Percentiles rank a stretch among this genome's conserved stretches.
Conservation (phyloP, 2,888 invertebrate species). For the Limenitis camilla region DNA sequence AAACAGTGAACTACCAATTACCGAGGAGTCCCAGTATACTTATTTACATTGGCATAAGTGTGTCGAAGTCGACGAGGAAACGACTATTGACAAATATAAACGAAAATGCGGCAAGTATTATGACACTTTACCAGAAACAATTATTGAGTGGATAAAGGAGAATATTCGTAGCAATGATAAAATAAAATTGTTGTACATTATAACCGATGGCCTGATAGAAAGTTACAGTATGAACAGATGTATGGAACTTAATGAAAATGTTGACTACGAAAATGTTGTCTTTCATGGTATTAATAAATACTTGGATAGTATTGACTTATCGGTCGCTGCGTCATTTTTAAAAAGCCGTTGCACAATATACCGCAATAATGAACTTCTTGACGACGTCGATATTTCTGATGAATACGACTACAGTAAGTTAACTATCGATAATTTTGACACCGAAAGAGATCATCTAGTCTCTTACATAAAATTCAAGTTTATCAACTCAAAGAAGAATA, state of each 20-base stretch:
- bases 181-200: conserved; percentile 33
- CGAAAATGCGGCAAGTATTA: not conserved
- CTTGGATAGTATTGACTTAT: conserved; percentile 24
- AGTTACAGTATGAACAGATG: too few species aligned
- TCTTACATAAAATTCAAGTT: conserved; percentile 40
- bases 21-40: conserved; percentile 25
- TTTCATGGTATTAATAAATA: conserved; percentile 30
- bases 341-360: conserved; percentile 31
- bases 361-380: conserved; percentile 29
- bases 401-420: conserved; percentile 36
- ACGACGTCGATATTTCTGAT: conserved; percentile 32
- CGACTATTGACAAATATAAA: conserved; percentile 14
- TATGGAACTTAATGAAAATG: conserved; percentile 24
- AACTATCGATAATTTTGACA: conserved; percentile 30
- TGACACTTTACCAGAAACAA: conserved; percentile 22
- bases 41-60: conserved; percentile 34
- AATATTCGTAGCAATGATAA: conserved; percentile 14
- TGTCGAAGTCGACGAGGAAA: conserved; percentile 28
- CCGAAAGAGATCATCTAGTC: conserved; percentile 31
- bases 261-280: conserved; percentile 33
- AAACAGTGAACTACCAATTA: not conserved
- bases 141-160: conserved; percentile 26
- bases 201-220: conserved; percentile 34
- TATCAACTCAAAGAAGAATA: conserved; percentile 25
- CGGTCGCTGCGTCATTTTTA: conserved; percentile 32